Base-by-base conservation (phyloP, 2,113 vertebrate species). In the rat (Rattus norvegicus) region DNA sequence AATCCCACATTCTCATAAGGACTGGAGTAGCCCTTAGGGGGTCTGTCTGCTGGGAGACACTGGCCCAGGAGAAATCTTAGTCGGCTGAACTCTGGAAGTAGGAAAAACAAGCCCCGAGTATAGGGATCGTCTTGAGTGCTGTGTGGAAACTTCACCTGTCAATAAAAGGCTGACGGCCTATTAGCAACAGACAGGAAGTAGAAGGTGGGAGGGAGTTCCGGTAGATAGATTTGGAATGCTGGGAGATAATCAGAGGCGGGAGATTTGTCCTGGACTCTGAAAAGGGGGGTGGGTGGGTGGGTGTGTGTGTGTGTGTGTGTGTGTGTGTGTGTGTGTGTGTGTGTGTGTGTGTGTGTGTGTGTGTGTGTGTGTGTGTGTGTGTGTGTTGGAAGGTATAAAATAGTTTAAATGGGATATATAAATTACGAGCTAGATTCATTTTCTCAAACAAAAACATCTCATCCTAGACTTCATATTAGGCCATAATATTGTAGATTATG, bases 1-100 rank as follows among this genome's bases (percentile, higher is more conserved):
- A 1, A 22, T 1, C 0, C 12, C 1, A 0, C 54, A 36, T 49
- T 12, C 39, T 43, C 61, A 33, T 24, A 12, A 24, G 16, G 12
- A 39, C 59, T 85, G 39, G 43, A 30, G 12, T 7, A 49, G 13
- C 28, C 10, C 22, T 8, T 8, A 77, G 9, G 14, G 14, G n/a
- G 19, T 3, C 52, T 12, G 7, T 39, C 65, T 39, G 36, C 13
- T 1, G 26, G 26, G 49, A n/a, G 26, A 28, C 1, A 0, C 20
- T 3, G 59, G 33, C n/a, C 16, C 7, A 47, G 33, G 9, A 0
- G 0, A 33, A 52, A 36, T 14, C 47, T 75, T 7, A 7, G 3
- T 83, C 30, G 24, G 30, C 49, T 87, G 75, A 19, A 52, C 39
- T 7, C 26, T 30, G 73, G 26, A 87, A 22, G 30, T 4, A 13